Conservation (phyloP, 2,888 invertebrate species). For the Tetanocera ferruginea region DNA sequence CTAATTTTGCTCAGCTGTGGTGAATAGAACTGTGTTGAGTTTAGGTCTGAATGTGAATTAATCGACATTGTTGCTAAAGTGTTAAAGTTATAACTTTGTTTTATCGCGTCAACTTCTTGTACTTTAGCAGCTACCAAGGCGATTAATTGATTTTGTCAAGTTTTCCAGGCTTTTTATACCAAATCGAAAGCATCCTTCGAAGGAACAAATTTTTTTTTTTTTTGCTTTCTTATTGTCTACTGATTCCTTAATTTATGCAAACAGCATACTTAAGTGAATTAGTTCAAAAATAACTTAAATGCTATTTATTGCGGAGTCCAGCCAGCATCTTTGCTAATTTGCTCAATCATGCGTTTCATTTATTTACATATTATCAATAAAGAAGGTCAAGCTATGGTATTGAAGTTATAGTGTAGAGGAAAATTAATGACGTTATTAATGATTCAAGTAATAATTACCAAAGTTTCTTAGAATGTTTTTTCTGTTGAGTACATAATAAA, state of each 20-base stretch:
- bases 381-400: background rate
- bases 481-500: no score
- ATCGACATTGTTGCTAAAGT: background rate
- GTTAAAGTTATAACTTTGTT: background rate
- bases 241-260: slow-evolving; percentile 8
- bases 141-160: background rate
- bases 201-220: background rate
- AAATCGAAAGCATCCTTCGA: background rate
- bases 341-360: background rate
- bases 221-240: background rate
- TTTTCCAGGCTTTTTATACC: slow-evolving; percentile 7
- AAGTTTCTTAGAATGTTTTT: no score
- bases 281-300: background rate
- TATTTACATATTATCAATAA: background rate
- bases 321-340: background rate
- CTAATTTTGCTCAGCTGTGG: background rate
- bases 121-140: background rate
- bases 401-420: background rate
- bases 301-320: background rate
- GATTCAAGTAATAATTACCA: no score
- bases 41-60: background rate
- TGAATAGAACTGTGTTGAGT: background rate
- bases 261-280: slow-evolving; percentile 17
- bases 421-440: background rate
- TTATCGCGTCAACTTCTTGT: background rate